These are phyloP conservation scores for Pollicipes pollicipes DNA, from an alignment of 1,140 invertebrate genomes.

Conservation along the genomic window DNA sequence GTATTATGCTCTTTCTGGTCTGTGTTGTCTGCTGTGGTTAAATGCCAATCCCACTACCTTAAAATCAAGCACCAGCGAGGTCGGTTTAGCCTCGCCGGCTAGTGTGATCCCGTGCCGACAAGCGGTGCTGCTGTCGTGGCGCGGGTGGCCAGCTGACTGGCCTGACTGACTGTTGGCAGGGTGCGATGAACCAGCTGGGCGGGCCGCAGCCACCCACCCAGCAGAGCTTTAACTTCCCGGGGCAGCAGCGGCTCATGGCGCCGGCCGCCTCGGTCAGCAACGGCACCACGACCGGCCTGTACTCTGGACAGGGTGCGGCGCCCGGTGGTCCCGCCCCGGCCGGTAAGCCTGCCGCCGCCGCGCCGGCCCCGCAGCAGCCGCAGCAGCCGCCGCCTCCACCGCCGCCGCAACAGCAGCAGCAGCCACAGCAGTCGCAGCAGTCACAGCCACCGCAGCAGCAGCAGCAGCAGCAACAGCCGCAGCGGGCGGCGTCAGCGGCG, in stretches of 20 bases:
- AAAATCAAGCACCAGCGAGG: no score
- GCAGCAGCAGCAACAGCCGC: background rate
- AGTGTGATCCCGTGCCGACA: no score
- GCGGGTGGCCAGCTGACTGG: background rate
- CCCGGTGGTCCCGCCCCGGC: no score
- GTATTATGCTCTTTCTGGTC: no score
- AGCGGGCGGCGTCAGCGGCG: slow-evolving; percentile 15
- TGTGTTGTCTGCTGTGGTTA: no score
- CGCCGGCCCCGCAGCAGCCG: background rate
- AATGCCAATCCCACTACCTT: no score
- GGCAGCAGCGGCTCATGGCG: background rate
- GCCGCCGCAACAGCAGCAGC: background rate
- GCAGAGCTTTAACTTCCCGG: background rate
- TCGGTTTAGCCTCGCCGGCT: no score
- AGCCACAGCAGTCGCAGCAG: background rate
- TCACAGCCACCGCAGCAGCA: background rate
- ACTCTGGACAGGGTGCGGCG: no score
- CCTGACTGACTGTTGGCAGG: background rate
- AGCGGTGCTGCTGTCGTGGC: no score
- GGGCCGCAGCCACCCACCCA: background rate
- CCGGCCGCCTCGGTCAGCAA: background rate
- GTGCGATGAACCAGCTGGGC: background rate
- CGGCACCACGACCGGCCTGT: background rate
- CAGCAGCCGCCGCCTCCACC: background rate
- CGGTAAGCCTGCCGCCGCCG: no score